Base-by-base conservation (phyloP, 2,888 invertebrate genomes). In the Microchrysa polita region DNA sequence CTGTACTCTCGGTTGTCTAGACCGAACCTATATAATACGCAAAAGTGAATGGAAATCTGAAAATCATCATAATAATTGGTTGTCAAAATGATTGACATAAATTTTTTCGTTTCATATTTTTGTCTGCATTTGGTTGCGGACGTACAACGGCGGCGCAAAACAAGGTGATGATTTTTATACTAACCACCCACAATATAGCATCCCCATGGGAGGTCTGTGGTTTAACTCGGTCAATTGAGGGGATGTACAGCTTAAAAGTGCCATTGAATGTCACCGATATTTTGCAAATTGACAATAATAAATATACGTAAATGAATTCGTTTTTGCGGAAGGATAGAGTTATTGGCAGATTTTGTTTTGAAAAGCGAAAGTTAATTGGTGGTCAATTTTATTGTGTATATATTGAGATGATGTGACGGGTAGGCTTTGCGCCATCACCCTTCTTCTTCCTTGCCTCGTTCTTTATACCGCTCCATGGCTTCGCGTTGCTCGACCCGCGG, bases 21-120 rank as follows among this genome's bases (percentile, higher is more conserved):
- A 23, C 53, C 12, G 27, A 27, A 9, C n/a, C 52, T n/a, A 63
- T n/a, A n/a, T n/a, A n/a, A n/a, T n/a, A n/a, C n/a, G n/a, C 22
- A 23, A 52, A 60, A 48, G 16, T 48, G 57, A 73, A 73, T 73
- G 63, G 53, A 73, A 73, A 73, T 73, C 72, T 73, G 72, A 63
- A 73, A 73, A 73, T 73, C 72, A 73, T 73, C 72, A 73, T 61
- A 60, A 73, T 73, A 73, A 73, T 73, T 73, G 72, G 72, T 61
- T 73, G 72, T 73, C 72, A 73, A 73, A 73, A 52, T 73, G 72
- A 73, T 73, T 73, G 72, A 73, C 72, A 73, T 61, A 23, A 61
- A 73, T 63, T 73, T 59, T 69, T 55, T 69, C 40, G 9, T 57
- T 55, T 55, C 55, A 34, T 57, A 20, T 57, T 18, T 57, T 42